phyloP scores from a whole-genome alignment of 2,888 invertebrate genomes.

The Caenorhabditis sp. region DNA sequence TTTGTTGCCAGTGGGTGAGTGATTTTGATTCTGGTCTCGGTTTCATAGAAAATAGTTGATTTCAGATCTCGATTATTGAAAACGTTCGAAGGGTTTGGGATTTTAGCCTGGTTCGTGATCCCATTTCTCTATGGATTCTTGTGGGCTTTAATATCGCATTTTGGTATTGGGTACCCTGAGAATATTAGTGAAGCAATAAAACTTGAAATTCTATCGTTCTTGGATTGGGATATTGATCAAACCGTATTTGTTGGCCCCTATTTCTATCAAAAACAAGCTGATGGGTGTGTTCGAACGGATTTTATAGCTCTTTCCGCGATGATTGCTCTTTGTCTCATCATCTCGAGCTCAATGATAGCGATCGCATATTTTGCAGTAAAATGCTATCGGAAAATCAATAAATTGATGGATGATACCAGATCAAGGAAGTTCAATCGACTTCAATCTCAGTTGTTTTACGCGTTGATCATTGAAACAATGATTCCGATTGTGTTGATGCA shows the following conservation, averaged over 20 bases:
- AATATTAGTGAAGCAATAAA: too few relatives aligned
- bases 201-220: conserved; percentile 1
- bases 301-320: neutral
- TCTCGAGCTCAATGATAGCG: conserved; percentile 12
- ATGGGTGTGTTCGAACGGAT: too few relatives aligned
- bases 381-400: conserved; percentile 14
- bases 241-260: conserved; percentile 22
- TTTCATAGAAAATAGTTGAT: conserved; percentile 1
- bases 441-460: neutral
- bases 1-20: conserved; percentile 15
- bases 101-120: too few relatives aligned
- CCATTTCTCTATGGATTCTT: too few relatives aligned
- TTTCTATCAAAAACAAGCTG: conserved; percentile 13
- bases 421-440: neutral
- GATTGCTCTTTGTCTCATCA: conserved; percentile 12
- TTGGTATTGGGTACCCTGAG: too few relatives aligned
- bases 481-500: neutral
- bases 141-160: too few relatives aligned
- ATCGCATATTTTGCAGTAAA: conserved; percentile 21
- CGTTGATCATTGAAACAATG: neutral
- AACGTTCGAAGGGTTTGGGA: conserved; percentile 9
- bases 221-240: conserved; percentile 12
- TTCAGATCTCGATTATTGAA: conserved; percentile 7
- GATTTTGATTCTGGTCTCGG: neutral
- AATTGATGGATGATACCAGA: neutral